These are phyloP conservation scores for Phyllotreta cruciferae DNA, from an alignment of 2,888 invertebrate species.

Conservation along the genomic window DNA sequence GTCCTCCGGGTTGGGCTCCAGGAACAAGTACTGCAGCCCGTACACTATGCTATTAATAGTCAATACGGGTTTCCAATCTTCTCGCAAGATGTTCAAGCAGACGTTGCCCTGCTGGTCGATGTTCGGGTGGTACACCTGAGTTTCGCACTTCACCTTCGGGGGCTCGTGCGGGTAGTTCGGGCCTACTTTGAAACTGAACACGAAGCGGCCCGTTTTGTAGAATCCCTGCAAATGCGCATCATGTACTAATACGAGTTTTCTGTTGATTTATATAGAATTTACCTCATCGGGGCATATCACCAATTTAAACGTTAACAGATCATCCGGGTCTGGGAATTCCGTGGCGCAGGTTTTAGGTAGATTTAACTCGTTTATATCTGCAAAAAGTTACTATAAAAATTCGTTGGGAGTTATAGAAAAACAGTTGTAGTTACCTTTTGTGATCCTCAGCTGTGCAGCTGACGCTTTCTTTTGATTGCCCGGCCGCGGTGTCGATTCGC, in stretches of 20 bases:
- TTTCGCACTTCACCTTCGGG: conserved; percentile 98
- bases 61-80: conserved; percentile 99
- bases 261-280: too few relatives aligned
- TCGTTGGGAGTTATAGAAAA: neutral
- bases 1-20: conserved; percentile 99
- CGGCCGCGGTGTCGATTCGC: conserved; percentile 78
- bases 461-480: conserved; percentile 91
- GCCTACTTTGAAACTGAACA: conserved; percentile 97
- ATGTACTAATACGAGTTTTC: too few relatives aligned
- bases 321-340: conserved; percentile 96
- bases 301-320: conserved; percentile 93
- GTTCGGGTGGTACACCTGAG: conserved; percentile 97
- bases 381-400: conserved; percentile 58
- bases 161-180: conserved; percentile 98
- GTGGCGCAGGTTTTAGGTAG: conserved; percentile 96
- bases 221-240: conserved; percentile 71
- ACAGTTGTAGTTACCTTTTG: conserved; percentile 95
- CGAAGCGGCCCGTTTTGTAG: conserved; percentile 92
- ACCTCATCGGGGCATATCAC: conserved; percentile 96
- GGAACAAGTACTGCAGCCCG: conserved; percentile 95
- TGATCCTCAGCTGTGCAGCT: conserved; percentile 95
- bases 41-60: conserved; percentile 98
- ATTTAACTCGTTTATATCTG: conserved; percentile 97
- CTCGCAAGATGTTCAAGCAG: conserved; percentile 94
- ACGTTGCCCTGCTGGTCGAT: conserved; percentile 98